Evolutionary conservation across 2,797 vertebrate genomes (phyloP), one percentile per base, ranked within the genome.

Genomic region (Hoplostethus atlanticus): DNA sequence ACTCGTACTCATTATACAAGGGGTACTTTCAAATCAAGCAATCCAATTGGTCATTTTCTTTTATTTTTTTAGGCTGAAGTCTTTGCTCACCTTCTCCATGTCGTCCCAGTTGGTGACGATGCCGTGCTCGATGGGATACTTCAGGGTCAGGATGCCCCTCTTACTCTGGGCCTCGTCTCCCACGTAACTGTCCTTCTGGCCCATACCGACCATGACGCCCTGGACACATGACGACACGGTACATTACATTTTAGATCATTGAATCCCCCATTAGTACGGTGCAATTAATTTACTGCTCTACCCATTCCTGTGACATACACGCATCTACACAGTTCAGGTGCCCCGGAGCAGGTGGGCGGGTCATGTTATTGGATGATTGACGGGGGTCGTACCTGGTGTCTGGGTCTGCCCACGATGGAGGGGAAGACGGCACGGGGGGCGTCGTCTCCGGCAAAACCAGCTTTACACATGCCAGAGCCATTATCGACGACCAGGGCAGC

Each of bases 21-120:
- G 11, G 13, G 8, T 44, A 15, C 8, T 5, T 44, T 44, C 42
- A 36, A 28, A 8, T 8, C 5, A 36, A 36, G 34, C 34, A 7
- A 36, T 7, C 34, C 7, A 8, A 36, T 2, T 36, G 34, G 34
- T 8, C 6, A 21, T 21, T 34, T 34, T 34, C 4, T 34, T 34
- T 34, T 36, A 7, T 36, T 34, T 34, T 34, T 36, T 36, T 36
- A 36, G 42, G 13, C 42, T 44, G 42, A 10, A 44, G 9, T 36
- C 34, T 0, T 12, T 60, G 10, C 0, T 76, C 52, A 98, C 96
- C 96, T 98, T 98, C 91, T 98, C 97, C 97, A 98, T 97, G 89
- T 98, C 97, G 2, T 98, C 97, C 97, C 97, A 98, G 96, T 98
- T 97, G 88, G 97, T 98, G 93, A 97, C 90, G 84, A 98, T 97